Conservation (phyloP, 2,113 vertebrate species). For the Anser brachyrhynchus region DNA sequence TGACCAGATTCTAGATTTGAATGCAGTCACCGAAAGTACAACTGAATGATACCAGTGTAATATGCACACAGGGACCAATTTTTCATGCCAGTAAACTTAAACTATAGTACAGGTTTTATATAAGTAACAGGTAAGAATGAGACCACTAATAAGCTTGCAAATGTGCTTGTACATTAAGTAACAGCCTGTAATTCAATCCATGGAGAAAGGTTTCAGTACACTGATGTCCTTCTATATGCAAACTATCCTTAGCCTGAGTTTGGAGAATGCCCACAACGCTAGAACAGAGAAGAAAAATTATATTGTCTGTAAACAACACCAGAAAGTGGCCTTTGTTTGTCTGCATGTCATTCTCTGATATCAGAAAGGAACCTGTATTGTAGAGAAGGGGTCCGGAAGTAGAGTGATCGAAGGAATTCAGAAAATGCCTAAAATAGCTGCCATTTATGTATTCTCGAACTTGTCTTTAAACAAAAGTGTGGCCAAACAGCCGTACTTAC, state of each 20-base stretch:
- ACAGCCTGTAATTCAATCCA: neutral
- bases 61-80: accelerated
- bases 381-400: neutral
- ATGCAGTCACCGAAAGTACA: neutral
- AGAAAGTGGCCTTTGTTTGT: neutral
- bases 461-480: neutral
- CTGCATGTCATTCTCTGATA: neutral
- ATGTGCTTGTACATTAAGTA: neutral
- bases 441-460: neutral
- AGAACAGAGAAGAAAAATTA: neutral
- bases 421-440: neutral
- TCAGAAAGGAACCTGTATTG: neutral
- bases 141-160: neutral
- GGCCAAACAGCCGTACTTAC: neutral
- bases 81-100: neutral
- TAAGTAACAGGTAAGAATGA: neutral
- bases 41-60: neutral
- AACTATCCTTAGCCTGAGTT: neutral
- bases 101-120: neutral
- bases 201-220: neutral
- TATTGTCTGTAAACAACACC: neutral
- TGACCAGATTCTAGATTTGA: neutral
- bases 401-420: neutral
- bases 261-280: neutral
- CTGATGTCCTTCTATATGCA: neutral